Base-by-base conservation (phyloP, 2,113 vertebrate species). In the Sterrhoptilus dennistouni region DNA sequence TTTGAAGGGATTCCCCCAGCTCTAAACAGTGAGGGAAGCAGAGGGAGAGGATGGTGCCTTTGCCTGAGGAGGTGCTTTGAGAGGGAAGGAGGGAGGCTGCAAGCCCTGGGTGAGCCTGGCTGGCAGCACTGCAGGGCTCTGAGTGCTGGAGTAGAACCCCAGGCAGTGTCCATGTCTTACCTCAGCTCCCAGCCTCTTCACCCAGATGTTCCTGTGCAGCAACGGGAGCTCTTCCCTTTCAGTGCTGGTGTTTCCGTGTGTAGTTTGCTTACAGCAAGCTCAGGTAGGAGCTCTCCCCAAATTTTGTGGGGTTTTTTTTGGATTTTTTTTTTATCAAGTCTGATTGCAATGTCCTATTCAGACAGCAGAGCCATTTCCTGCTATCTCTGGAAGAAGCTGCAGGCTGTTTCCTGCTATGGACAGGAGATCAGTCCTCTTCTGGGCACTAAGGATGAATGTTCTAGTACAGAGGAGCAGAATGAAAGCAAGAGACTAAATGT, bases 341-440 rank as follows among this genome's bases (percentile, higher is more conserved):
- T 92, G 93, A 89, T 95, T 96, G 87, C 92, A 94, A 52, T 90
- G 83, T 79, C 82, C 89, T 65, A 92, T 85, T 87, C 57, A 97
- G 93, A 86, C 79, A 87, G 91, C 94, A 72, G 93, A 90, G 85
- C 78, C 27, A 49, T 93, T 96, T 92, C 66, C 78, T 71, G 61
- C 90, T 95, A 81, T 95, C 93, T 94, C 93, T 94, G 91, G 78
- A 87, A 95, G 86, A 87, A 95, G 54, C 83, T 88, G 83, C 57
- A 93, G 89, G 88, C 65, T 75, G 31, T 91, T 76, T 84, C 68
- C 92, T 94, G 83, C 40, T 81, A 21, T 44, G 85, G 90, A 86
- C 63, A 95, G 90, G 74, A 59, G 52, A 31, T 87, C 68, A 91
- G 59, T 82, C 23, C 57, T 72, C 47, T 94, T 71, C 63, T 1